Evolutionary conservation across 2,888 invertebrate genomes (phyloP), one percentile per base, ranked within the genome.

Genomic region (Clitarchus hookeri): DNA sequence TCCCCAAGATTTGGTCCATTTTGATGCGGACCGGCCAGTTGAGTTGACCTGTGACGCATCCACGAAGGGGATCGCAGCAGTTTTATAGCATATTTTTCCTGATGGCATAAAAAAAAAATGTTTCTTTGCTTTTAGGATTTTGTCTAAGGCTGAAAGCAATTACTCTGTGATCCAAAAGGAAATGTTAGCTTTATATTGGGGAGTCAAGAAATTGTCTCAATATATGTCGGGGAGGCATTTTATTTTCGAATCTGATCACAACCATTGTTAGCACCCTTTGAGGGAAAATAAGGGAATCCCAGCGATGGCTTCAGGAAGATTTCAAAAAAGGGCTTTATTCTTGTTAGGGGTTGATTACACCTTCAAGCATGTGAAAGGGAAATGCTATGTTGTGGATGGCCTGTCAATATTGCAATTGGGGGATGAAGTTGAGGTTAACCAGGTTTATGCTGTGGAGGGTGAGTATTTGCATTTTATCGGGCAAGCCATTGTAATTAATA

Each of bases 141-240:
- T n/a, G n/a, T n/a, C n/a, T n/a, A n/a, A n/a, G n/a, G n/a, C n/a
- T n/a, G n/a, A n/a, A n/a, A n/a, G n/a, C n/a, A n/a, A n/a, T n/a
- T n/a, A n/a, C n/a, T n/a, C n/a, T n/a, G n/a, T n/a, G n/a, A n/a
- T n/a, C n/a, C n/a, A n/a, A n/a, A n/a, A n/a, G n/a, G n/a, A n/a
- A n/a, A n/a, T n/a, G n/a, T n/a, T n/a, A n/a, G n/a, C n/a, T n/a
- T n/a, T n/a, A n/a, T n/a, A n/a, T n/a, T n/a, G n/a, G n/a, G n/a
- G 48, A 12, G 48, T 48, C 6, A 48, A 48, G 12, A 48, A 48
- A 48, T 48, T 48, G 11, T 78, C 90, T 87, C 90, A 91, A 86
- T 91, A 90, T 89, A 88, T 91, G 84, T 86, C 88, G 78, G 91
- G 90, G 9, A 88, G 88, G 11, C 86, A 88, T 53, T 91, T 91